Conservation (phyloP, 2,797 vertebrate species). For the Craterocephalus amniculus region DNA sequence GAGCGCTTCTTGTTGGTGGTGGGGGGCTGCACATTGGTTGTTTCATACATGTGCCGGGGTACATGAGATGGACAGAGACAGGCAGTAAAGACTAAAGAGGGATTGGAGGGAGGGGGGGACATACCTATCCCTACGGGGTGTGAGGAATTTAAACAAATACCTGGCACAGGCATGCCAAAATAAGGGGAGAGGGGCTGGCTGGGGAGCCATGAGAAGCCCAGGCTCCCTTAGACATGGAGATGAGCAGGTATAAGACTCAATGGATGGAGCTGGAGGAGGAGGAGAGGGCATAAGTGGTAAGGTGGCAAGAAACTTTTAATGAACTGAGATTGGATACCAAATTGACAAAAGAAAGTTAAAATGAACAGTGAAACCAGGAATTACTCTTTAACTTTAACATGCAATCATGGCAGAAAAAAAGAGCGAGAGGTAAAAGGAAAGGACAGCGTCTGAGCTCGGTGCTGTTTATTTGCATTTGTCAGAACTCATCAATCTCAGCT, state of each 20-base stretch:
- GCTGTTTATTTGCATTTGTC: slow-evolving; percentile 65
- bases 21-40: slow-evolving; percentile 47
- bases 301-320: slow-evolving; percentile 18
- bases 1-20: slow-evolving; percentile 42
- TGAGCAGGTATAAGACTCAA: slow-evolving; percentile 52
- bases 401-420: slow-evolving; percentile 21
- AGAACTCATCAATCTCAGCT: slow-evolving; percentile 55
- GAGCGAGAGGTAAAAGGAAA: background rate
- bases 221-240: slow-evolving; percentile 36
- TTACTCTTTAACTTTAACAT: slow-evolving; percentile 33
- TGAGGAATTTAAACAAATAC: slow-evolving; percentile 90
- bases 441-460: slow-evolving; percentile 19
- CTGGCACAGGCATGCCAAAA: slow-evolving; percentile 86
- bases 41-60: slow-evolving; percentile 75
- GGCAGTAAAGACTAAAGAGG: slow-evolving; percentile 78
- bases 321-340: slow-evolving; percentile 23
- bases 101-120: slow-evolving; percentile 65
- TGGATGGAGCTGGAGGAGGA: slow-evolving; percentile 37
- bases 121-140: slow-evolving; percentile 87
- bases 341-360: slow-evolving; percentile 4
- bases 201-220: slow-evolving; percentile 47
- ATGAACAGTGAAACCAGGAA: slow-evolving; percentile 23
- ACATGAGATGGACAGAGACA: slow-evolving; percentile 82
- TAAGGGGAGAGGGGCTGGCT: slow-evolving; percentile 38
- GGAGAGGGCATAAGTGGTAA: background rate